Conservation (phyloP, 2,113 vertebrate species). For the Menidia beryllina region DNA sequence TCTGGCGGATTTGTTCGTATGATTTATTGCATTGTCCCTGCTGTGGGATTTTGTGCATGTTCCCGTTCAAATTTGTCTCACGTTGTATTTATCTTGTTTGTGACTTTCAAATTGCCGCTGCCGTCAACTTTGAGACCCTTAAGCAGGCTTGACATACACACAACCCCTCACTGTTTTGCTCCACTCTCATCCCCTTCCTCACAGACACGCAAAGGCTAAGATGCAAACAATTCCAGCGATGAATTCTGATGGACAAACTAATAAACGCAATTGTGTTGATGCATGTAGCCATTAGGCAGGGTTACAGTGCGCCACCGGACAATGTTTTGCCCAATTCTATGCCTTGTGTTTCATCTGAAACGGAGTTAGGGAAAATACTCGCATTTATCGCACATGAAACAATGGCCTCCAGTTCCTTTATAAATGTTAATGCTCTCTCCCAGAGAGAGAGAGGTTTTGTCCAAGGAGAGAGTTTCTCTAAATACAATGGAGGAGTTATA, state of each 20-base stretch:
- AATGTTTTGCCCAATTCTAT: constrained; percentile 36
- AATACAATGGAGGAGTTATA: constrained; percentile 32
- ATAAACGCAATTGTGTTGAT: constrained; percentile 71
- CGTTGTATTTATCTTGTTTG: constrained; percentile 57
- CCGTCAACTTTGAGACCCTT: constrained; percentile 61
- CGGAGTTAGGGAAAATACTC: constrained; percentile 68
- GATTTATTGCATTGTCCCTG: constrained; percentile 63
- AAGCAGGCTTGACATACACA: constrained; percentile 63
- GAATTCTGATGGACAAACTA: constrained; percentile 54
- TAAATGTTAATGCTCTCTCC: constrained; percentile 80
- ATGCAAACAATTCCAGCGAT: constrained; percentile 57
- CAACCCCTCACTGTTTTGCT: constrained; percentile 4
- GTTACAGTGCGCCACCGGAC: constrained; percentile 51
- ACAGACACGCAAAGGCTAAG: constrained; percentile 22
- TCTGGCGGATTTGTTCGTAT: constrained; percentile 53
- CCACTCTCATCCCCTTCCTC: background rate
- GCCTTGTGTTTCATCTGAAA: constrained; percentile 67
- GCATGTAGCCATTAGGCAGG: constrained; percentile 52
- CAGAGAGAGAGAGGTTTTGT: constrained; percentile 31
- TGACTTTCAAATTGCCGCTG: constrained; percentile 61
- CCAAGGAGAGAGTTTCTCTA: constrained; percentile 25
- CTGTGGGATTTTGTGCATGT: constrained; percentile 63
- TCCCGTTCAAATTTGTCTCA: constrained; percentile 37
- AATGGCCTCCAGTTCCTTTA: constrained; percentile 72
- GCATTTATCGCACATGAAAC: constrained; percentile 73